Percentiles rank a stretch among this genome's conserved stretches.
Conservation (phyloP, 1,140 invertebrate species). For the Wasmannia auropunctata region DNA sequence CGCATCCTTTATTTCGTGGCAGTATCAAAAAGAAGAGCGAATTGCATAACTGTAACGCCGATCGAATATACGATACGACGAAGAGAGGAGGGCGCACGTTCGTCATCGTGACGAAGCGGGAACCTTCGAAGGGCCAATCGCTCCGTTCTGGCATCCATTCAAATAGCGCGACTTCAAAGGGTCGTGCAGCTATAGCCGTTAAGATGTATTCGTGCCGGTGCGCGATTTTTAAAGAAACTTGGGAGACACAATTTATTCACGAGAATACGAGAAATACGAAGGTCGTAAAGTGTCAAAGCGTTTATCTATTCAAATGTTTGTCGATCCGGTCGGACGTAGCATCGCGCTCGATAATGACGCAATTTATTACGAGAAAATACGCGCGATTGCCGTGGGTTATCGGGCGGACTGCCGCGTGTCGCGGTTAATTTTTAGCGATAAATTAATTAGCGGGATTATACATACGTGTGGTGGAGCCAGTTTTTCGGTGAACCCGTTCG, state of each 20-base stretch:
- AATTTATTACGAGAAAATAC: conserved; percentile 21
- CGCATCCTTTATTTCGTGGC: conserved; percentile 19
- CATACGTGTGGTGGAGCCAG: neutral
- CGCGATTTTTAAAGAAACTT: neutral
- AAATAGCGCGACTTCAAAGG: neutral
- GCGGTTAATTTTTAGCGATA: conserved; percentile 18
- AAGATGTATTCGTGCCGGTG: neutral
- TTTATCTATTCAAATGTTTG: neutral
- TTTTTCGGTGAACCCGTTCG: conserved; percentile 17
- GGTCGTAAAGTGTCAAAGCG: neutral
- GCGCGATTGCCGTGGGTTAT: conserved; percentile 23
- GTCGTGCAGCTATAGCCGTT: neutral
- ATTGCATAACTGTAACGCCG: conserved; percentile 6
- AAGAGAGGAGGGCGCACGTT: neutral
- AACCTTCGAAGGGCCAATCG: neutral
- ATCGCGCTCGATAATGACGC: neutral
- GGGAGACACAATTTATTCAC: neutral
- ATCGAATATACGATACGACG: neutral
- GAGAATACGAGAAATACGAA: neutral
- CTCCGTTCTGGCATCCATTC: neutral
- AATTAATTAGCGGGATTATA: conserved; percentile 47
- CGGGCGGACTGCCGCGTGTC: neutral
- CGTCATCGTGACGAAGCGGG: conserved; percentile 28
- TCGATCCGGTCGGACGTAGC: neutral
- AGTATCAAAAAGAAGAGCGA: neutral